Conservation (phyloP, 2,888 invertebrate species). For the Pollenia griseotomentosa region DNA sequence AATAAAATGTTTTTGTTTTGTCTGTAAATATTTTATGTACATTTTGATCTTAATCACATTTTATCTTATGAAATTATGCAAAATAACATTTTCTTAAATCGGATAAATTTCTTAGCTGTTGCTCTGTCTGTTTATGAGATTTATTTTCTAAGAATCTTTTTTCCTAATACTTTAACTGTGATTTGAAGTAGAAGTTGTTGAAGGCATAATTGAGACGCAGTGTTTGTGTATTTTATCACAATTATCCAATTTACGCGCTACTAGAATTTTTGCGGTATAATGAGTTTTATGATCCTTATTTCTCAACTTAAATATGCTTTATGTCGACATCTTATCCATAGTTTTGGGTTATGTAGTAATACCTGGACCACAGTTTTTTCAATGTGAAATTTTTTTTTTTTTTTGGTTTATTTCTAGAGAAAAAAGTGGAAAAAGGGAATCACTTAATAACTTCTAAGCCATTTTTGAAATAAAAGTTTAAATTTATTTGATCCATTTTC, state of each 20-base stretch:
- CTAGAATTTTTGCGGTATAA: background rate
- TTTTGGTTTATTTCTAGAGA: too few relatives aligned
- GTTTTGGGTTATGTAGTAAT: too few relatives aligned
- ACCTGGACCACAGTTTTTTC: too few relatives aligned
- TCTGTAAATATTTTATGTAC: slow-evolving; percentile 51
- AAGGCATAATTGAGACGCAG: slow-evolving; percentile 17
- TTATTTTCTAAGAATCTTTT: background rate
- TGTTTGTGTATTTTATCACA: background rate
- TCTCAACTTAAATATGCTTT: too few relatives aligned
- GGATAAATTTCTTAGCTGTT: slow-evolving; percentile 45
- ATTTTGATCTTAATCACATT: slow-evolving; percentile 46
- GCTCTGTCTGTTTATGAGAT: slow-evolving; percentile 29
- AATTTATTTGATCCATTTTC: too few relatives aligned
- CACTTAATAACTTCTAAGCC: too few relatives aligned
- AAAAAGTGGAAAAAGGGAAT: too few relatives aligned
- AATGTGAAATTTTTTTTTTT: too few relatives aligned
- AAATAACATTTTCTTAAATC: slow-evolving; percentile 48
- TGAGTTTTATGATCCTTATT: too few relatives aligned
- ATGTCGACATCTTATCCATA: too few relatives aligned
- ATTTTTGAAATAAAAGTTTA: too few relatives aligned
- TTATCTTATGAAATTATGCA: slow-evolving; percentile 54
- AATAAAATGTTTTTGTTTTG: slow-evolving; percentile 36
- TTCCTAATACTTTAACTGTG: slow-evolving; percentile 1
- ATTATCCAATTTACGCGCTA: slow-evolving; percentile 29
- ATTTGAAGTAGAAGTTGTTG: slow-evolving; percentile 21